These are phyloP conservation scores for Lithophane socia DNA, from an alignment of 2,888 invertebrate species.

Conservation along the genomic window DNA sequence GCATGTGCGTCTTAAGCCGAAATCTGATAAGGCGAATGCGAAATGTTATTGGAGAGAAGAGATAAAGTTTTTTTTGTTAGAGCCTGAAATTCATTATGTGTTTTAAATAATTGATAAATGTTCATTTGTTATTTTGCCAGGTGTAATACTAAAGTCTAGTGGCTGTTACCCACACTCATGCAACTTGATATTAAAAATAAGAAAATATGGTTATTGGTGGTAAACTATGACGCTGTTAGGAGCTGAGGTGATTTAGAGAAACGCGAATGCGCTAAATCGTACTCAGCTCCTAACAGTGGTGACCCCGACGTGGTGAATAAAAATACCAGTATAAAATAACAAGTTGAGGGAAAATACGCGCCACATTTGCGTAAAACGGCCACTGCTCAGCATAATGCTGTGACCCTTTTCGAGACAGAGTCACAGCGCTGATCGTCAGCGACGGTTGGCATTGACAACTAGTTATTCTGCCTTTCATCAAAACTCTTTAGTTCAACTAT, in stretches of 20 bases:
- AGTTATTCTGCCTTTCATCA: not conserved
- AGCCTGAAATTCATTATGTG: not conserved
- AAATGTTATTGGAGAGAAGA: not conserved
- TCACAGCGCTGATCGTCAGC: not conserved
- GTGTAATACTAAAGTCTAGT: too few relatives aligned
- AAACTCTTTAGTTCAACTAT: not conserved
- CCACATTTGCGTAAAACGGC: not conserved
- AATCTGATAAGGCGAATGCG: conserved; percentile 73
- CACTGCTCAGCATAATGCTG: not conserved
- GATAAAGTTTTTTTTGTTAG: not conserved
- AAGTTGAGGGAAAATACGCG: too few relatives aligned
- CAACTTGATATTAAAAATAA: not conserved
- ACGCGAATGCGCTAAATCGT: too few relatives aligned
- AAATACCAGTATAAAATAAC: too few relatives aligned
- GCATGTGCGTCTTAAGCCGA: conserved; percentile 85
- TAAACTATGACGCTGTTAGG: too few relatives aligned
- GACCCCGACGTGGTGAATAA: too few relatives aligned
- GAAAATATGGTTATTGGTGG: not conserved
- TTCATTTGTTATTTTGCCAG: not conserved
- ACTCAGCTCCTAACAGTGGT: too few relatives aligned
- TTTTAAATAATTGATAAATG: not conserved
- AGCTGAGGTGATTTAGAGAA: too few relatives aligned
- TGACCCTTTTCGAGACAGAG: not conserved
- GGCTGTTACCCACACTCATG: not conserved
- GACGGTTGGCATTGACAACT: not conserved